A percentile compares a stretch with the other conserved stretches of the same genome.
Conservation (phyloP, 2,888 invertebrate species). For the Leptogaster cylindrica region DNA sequence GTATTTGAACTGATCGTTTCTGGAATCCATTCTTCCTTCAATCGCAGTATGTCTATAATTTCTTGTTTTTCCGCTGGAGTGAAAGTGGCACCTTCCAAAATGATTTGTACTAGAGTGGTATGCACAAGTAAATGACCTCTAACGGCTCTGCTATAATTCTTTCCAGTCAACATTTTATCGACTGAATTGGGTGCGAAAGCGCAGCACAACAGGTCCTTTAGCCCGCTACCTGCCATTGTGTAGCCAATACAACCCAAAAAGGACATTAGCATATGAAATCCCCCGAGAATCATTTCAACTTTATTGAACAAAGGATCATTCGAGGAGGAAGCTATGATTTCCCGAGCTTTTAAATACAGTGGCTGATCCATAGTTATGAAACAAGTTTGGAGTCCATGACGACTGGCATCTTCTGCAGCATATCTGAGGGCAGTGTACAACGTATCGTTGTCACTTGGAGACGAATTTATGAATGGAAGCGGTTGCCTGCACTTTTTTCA, state of each 20-base stretch:
- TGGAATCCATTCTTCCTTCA: too few relatives aligned
- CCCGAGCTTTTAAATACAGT: not conserved
- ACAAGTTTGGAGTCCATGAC: slow-evolving; percentile 49
- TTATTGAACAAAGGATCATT: not conserved
- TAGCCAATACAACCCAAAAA: not conserved
- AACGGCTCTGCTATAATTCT: not conserved
- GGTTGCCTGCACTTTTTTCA: slow-evolving; percentile 47
- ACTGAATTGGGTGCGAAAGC: not conserved
- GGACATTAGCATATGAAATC: slow-evolving; percentile 4
- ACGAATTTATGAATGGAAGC: not conserved
- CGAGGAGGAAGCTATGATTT: not conserved
- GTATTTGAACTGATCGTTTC: not conserved
- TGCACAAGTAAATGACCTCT: not conserved
- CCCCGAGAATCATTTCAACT: not conserved
- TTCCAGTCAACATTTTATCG: slow-evolving; percentile 9
- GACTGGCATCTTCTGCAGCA: too few relatives aligned
- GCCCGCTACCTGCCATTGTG: not conserved
- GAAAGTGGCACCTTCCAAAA: not conserved
- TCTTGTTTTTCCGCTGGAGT: too few relatives aligned
- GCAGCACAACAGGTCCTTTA: not conserved
- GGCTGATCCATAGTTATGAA: not conserved
- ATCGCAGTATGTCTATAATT: too few relatives aligned
- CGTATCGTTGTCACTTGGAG: not conserved
- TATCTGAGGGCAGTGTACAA: too few relatives aligned
- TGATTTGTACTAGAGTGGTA: not conserved